Conservation (phyloP, 2,113 vertebrate genomes). For the Circaetus cinerascens region DNA sequence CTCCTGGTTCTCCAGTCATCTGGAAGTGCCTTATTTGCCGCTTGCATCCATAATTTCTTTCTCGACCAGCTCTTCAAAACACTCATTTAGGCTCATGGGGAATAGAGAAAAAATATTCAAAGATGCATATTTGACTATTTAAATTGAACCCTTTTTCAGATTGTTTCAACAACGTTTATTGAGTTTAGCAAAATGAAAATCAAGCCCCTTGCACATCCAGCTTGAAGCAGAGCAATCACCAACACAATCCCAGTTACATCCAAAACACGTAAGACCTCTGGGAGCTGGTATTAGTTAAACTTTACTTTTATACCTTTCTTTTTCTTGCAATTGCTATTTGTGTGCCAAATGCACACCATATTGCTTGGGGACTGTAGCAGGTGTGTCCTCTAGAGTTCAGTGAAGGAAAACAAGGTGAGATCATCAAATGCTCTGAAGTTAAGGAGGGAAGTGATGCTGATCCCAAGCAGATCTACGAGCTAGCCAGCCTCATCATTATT, state of each 20-base stretch:
- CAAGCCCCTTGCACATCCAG: not conserved
- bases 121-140: not conserved
- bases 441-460: not conserved
- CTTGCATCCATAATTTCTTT: slow-evolving; percentile 41
- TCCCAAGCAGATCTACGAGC: not conserved
- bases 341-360: not conserved
- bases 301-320: not conserved
- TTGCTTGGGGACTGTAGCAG: not conserved
- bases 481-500: not conserved
- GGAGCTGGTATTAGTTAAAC: slow-evolving; percentile 18
- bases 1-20: slow-evolving; percentile 40
- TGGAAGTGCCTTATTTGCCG: slow-evolving; percentile 22
- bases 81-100: not conserved
- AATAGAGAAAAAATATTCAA: not conserved
- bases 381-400: not conserved
- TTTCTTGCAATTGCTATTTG: not conserved
- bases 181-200: not conserved
- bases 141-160: not conserved
- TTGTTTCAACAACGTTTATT: not conserved
- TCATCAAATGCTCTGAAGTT: not conserved
- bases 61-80: not conserved
- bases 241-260: not conserved
- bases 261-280: not conserved
- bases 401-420: not conserved
- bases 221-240: not conserved